phyloP scores from a whole-genome alignment of 2,797 vertebrate genomes.

The Acipenser ruthenus region DNA sequence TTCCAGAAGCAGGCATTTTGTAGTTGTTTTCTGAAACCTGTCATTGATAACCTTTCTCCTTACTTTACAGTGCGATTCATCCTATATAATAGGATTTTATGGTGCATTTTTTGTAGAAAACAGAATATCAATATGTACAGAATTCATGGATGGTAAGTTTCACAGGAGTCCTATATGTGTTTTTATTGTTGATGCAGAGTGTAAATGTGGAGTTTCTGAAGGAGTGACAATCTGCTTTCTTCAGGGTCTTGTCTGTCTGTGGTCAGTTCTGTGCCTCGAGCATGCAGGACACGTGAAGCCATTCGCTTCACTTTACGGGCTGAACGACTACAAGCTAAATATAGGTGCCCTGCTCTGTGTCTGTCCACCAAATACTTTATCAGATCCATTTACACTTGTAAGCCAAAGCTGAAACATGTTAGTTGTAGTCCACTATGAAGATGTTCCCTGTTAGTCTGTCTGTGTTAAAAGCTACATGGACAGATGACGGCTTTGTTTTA shows the following conservation, averaged over 20 bases:
- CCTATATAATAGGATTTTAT: conserved; percentile 98
- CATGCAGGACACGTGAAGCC: too few relatives aligned
- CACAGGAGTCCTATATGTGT: not conserved
- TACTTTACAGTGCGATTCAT: conserved; percentile 85
- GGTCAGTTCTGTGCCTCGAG: not conserved
- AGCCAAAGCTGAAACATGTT: conserved; percentile 33
- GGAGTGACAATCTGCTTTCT: not conserved
- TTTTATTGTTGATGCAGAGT: not conserved
- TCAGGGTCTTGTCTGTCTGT: not conserved
- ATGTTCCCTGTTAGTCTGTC: conserved; percentile 32
- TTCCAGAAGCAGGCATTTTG: too few relatives aligned
- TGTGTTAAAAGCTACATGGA: conserved; percentile 63
- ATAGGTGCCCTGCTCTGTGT: conserved; percentile 12
- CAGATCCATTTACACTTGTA: conserved; percentile 54
- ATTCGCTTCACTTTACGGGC: too few relatives aligned
- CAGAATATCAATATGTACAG: conserved; percentile 96
- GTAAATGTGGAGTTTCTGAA: not conserved
- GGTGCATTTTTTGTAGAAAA: conserved; percentile 98
- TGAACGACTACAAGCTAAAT: not conserved
- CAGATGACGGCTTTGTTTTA: too few relatives aligned
- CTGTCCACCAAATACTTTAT: too few relatives aligned
- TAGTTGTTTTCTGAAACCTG: too few relatives aligned
- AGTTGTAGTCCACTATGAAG: conserved; percentile 25
- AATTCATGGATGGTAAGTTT: conserved; percentile 97
- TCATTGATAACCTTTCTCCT: conserved; percentile 12